phyloP scores from a whole-genome alignment of 2,113 vertebrate species.

The Micromys minutus region DNA sequence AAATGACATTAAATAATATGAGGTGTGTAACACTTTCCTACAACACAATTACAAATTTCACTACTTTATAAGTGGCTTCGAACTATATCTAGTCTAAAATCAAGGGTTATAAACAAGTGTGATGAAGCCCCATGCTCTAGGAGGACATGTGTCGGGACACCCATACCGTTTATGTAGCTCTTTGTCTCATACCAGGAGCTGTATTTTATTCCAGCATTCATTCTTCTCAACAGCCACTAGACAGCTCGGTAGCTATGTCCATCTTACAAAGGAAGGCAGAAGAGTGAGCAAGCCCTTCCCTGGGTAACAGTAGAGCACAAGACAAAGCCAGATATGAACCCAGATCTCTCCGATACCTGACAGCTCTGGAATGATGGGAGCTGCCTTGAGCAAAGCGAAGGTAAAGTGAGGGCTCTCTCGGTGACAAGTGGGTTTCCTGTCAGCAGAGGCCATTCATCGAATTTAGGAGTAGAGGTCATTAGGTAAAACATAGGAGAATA shows the following conservation, averaged over 20 bases:
- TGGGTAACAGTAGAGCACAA: too few relatives aligned
- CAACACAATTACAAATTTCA: background rate
- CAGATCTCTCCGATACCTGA: background rate
- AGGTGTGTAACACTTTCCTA: background rate
- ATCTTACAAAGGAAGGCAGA: background rate
- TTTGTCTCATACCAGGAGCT: background rate
- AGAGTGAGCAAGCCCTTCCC: background rate
- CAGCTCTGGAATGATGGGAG: background rate
- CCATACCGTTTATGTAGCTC: background rate
- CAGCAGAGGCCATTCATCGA: background rate
- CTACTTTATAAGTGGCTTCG: background rate
- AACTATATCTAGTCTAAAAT: background rate
- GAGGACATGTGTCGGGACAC: background rate
- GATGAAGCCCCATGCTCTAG: background rate
- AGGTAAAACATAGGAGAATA: background rate
- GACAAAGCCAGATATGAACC: background rate
- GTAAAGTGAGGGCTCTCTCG: background rate
- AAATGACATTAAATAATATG: background rate
- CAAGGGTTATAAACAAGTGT: background rate
- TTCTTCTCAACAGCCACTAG: background rate
- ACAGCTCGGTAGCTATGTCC: background rate
- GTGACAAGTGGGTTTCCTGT: background rate
- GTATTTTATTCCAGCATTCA: background rate
- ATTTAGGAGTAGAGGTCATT: background rate
- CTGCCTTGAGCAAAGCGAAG: background rate